Evolutionary conservation across 2,888 invertebrate genomes (phyloP), one percentile per base, ranked within the genome.

Genomic region (Asteroscopus sphinx): DNA sequence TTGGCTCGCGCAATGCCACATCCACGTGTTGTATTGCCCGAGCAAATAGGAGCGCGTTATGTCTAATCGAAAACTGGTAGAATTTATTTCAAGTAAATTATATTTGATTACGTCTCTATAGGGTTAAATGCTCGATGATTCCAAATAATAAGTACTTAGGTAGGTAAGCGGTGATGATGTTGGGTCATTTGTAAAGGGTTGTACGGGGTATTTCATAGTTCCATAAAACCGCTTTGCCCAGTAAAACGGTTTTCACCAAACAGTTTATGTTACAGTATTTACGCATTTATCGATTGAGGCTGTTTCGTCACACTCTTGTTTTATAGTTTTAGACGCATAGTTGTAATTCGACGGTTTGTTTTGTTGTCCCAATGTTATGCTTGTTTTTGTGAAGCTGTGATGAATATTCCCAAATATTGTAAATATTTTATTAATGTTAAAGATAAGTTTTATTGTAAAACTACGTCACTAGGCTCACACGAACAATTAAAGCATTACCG

Each of bases 301-400:
- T 92, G 87, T 87, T 80, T 55, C 28, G 73, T 79, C 80, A 78
- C 73, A 72, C 60, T 68, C 73, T 82, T 85, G 84, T 92, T 87
- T 91, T 91, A 83, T 92, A 92, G 90, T 92, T 92, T 79, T 89
- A 88, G 37, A 87, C 79, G 72, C 82, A 82, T 83, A 85, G 82
- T 85, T 82, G 75, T 81, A 82, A 79, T 67, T 63, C 77, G 77
- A 80, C 78, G 77, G 79, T 87, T 87, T 87, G 89, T 92, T 93
- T 91, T 92, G 91, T 93, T 93, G 76, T 90, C 87, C 79, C 81
- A 83, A 87, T 89, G 90, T 93, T 93, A 90, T 87, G 91, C 92
- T 93, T 93, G 90, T 93, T 93, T 83, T 93, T 88, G 93, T 93
- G 92, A 92, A 88, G 93, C 94, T 94, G 94, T 94, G 94, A 94